Base-by-base conservation (phyloP, 92 coral and sea anemone genomes). In the Porites lobata region DNA sequence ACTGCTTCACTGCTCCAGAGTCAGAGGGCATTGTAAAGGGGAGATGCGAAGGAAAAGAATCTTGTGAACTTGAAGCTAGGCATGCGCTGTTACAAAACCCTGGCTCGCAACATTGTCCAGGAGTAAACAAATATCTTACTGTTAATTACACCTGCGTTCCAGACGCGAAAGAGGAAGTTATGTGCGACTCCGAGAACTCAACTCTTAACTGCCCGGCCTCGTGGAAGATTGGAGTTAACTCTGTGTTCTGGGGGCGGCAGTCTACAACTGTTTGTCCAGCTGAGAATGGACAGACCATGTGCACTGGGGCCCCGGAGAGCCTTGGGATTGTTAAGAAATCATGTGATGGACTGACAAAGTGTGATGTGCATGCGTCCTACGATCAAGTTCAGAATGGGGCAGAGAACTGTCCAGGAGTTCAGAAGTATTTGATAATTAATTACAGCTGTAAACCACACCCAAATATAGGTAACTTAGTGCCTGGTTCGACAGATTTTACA, bases 271-370 rank as follows among this genome's bases (percentile, higher is more conserved):
- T 98, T 22, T 98, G 99, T 72, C 99, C 99, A 85, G 93, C 98
- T 78, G 98, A 95, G 6, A 98, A 87, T 78, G 99, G 98, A 2
- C 94, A 93, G 79, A 90, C 99, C 86, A 98, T 95, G 98, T 98
- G 99, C 91, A 98, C 99, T 24, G 99, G 99, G 24, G 99, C 99
- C 18, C 92, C 98, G 4, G 99, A 98, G 90, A 98, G 99, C 76
- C 95, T 98, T 86, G 92, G 92, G 18, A 95, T 98, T 78, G 94
- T 98, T 62, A 98, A 91, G 88, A 95, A 95, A 87, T 92, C 96
- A 88, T 98, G 99, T 82, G 98, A 98, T 65, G 98, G 94, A 15
- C 78, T 90, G 19, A 94, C 95, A 20, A 88, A 93, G 70, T 98
- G 99, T 73, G 96, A 94, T 32, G 87, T 98, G 69, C 96, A 93